These are phyloP conservation scores for Corella eumyota DNA, from an alignment of 23 tunicate species.

Conservation along the genomic window DNA sequence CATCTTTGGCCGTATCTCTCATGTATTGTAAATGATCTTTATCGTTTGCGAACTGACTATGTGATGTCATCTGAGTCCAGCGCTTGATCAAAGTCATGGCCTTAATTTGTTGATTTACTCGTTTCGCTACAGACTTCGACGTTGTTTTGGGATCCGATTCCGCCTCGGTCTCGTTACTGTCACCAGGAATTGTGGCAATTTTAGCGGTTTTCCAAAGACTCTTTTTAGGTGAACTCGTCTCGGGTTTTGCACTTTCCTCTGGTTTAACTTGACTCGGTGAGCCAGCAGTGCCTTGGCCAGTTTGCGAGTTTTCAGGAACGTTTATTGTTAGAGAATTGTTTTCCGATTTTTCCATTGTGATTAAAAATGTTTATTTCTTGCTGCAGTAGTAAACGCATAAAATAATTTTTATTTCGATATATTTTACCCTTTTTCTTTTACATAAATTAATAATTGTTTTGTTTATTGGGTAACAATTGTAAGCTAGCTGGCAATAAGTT, in stretches of 20 bases:
- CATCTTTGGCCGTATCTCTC: constrained; percentile 23
- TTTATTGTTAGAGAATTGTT: no score
- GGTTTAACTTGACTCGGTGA: no score
- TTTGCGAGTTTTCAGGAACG: no score
- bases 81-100: constrained; percentile 40
- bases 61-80: constrained; percentile 55
- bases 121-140: constrained; percentile 41
- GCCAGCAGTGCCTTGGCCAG: no score
- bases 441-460: no score
- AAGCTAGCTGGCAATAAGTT: no score
- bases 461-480: no score
- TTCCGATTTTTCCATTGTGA: no score
- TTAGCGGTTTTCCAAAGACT: neutral
- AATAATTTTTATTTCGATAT: no score
- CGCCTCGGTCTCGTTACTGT: constrained; percentile 1
- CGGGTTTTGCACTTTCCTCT: neutral
- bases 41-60: constrained; percentile 44
- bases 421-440: no score
- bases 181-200: neutral
- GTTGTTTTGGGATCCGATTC: constrained; percentile 11
- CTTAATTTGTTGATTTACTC: constrained; percentile 43
- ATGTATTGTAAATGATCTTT: constrained; percentile 37
- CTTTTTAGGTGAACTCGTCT: constrained; percentile 5
- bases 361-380: no score
- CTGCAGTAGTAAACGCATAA: no score